Conservation (phyloP, 1,140 invertebrate species). For the Aphis gossypii region DNA sequence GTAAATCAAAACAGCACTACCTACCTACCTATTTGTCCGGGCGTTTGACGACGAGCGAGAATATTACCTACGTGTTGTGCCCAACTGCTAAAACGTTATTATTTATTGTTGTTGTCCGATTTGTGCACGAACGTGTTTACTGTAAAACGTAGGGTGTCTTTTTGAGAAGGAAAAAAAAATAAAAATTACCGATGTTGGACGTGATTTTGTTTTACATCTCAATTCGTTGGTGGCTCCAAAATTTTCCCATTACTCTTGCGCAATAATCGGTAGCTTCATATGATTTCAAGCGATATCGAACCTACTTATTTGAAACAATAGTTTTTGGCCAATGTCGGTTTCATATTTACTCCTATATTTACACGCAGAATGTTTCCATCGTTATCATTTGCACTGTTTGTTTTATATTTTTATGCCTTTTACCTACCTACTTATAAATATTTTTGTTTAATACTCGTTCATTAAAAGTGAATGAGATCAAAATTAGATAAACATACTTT, state of each 20-base stretch:
- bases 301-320: neutral
- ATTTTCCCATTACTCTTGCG: neutral
- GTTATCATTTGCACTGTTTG: neutral
- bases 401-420: neutral
- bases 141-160: neutral
- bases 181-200: neutral
- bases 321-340: neutral
- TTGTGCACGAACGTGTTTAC: neutral
- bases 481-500: neutral
- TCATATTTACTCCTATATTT: neutral
- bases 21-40: neutral
- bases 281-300: neutral
- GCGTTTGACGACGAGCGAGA: neutral
- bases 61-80: too few relatives aligned
- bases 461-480: neutral
- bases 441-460: neutral
- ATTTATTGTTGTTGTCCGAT: neutral
- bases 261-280: neutral
- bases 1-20: conserved; percentile 67
- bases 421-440: too few relatives aligned
- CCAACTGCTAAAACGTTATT: neutral
- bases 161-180: neutral
- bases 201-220: neutral
- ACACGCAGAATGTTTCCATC: neutral
- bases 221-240: too few relatives aligned